Conservation (phyloP, 2,113 vertebrate genomes). For the Noctilio leporinus region DNA sequence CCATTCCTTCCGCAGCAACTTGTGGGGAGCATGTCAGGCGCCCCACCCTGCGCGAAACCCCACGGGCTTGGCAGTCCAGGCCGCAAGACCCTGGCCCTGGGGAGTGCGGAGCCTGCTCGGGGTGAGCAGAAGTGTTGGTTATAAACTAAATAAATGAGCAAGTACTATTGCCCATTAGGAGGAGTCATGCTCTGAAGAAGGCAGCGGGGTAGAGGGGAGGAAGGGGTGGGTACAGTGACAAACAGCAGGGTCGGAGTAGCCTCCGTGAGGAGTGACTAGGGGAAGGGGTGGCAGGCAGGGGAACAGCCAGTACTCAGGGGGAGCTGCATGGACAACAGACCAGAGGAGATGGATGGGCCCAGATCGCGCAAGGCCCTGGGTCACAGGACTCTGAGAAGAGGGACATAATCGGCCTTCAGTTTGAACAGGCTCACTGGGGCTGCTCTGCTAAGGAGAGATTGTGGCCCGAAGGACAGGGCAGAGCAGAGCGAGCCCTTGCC, state of each 20-base stretch:
- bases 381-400: background rate
- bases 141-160: background rate
- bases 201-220: background rate
- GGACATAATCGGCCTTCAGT: background rate
- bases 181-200: background rate
- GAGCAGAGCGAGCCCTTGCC: background rate
- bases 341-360: background rate
- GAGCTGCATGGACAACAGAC: background rate
- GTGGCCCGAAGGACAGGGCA: background rate
- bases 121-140: no score
- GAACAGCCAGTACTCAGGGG: background rate
- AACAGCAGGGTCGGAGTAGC: background rate
- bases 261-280: background rate
- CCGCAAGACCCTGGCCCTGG: accelerated
- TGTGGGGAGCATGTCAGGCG: accelerated
- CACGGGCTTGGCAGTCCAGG: background rate
- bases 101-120: accelerated
- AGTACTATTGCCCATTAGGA: accelerated
- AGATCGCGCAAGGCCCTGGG: background rate
- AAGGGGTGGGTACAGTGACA: background rate
- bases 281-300: background rate
- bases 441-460: accelerated
- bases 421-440: background rate
- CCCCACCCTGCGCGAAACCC: background rate
- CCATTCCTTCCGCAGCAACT: background rate